A percentile compares a stretch with the other conserved stretches of the same genome.
Evolutionary conservation across 2,888 invertebrate species (phyloP).

Genomic region (Tribolium freemani): DNA sequence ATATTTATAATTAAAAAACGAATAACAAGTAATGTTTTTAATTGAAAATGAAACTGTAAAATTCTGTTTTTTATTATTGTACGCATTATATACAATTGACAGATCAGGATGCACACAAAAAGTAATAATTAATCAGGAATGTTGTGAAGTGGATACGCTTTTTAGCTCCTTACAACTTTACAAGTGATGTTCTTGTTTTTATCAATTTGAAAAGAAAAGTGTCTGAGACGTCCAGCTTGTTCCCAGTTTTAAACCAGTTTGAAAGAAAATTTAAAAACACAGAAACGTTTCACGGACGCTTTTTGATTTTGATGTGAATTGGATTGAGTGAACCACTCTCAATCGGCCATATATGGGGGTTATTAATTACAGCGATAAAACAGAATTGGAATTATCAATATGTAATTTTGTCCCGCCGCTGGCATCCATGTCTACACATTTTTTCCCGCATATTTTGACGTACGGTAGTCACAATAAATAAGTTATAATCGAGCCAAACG

Average conservation of each 20-base stretch:
- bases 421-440: neutral
- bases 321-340: neutral
- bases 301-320: neutral
- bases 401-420: neutral
- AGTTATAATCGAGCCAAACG: constrained; percentile 17
- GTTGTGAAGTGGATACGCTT: neutral
- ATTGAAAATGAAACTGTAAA: neutral
- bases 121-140: neutral
- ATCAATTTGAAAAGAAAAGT: neutral
- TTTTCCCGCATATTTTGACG: neutral
- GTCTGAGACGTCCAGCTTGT: neutral
- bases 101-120: neutral
- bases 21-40: neutral
- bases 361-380: neutral
- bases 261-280: neutral
- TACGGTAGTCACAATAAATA: constrained; percentile 12
- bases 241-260: neutral
- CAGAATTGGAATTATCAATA: neutral
- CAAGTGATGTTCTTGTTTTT: neutral
- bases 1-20: neutral
- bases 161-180: neutral
- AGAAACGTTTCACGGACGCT: neutral
- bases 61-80: neutral
- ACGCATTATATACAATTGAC: neutral
- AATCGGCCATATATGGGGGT: neutral